phyloP scores from a whole-genome alignment of 2,888 invertebrate species.

The Apodemia hepburni region DNA sequence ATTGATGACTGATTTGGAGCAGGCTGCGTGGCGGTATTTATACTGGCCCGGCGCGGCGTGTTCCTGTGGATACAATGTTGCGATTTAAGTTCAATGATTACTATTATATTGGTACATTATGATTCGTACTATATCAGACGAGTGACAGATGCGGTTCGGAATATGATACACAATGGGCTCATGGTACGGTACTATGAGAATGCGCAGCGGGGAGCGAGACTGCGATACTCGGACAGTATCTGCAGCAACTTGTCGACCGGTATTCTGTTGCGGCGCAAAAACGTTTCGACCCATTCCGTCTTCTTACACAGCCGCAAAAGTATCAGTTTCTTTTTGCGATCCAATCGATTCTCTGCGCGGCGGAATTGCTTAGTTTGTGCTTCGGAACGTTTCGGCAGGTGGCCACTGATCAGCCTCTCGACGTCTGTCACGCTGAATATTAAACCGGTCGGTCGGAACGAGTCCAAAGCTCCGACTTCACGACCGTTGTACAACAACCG shows the following conservation, averaged over 20 bases:
- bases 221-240: neutral
- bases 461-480: conserved; percentile 11
- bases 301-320: conserved; percentile 13
- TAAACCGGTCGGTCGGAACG: conserved; percentile 9
- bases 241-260: too few species aligned
- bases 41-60: too few species aligned
- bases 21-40: too few species aligned
- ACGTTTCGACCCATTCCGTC: conserved; percentile 16
- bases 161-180: too few species aligned
- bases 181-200: too few species aligned
- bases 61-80: too few species aligned
- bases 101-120: too few species aligned
- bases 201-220: neutral
- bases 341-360: neutral
- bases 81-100: too few species aligned
- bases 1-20: neutral
- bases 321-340: conserved; percentile 12
- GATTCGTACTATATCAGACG: too few species aligned
- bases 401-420: conserved; percentile 1
- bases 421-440: conserved; percentile 10
- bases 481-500: conserved; percentile 16
- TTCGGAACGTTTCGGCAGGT: conserved; percentile 13
- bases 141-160: too few species aligned
- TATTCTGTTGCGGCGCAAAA: conserved; percentile 7
- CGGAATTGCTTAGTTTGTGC: conserved; percentile 6